Base-by-base conservation (phyloP, 2,113 vertebrate species). In the Ranitomeya variabilis region DNA sequence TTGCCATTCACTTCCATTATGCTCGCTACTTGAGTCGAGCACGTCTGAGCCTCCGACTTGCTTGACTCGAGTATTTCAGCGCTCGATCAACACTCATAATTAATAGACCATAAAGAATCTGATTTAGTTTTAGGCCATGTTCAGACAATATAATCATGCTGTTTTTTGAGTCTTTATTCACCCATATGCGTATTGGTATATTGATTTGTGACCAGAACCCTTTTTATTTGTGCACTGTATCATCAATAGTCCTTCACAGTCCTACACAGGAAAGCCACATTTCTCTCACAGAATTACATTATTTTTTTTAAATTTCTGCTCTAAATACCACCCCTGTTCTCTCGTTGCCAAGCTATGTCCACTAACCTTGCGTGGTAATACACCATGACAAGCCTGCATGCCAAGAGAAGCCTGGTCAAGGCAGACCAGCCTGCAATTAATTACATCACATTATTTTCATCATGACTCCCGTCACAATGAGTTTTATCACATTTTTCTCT, bases 371-470 rank as follows among this genome's bases (percentile, higher is more conserved):
- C 51, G 26, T 80, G 52, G 85, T 86, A 86, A 86, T 86, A n/a
- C 57, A 52, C 85, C 55, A 45, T 86, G 85, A 86, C 85, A 86
- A 37, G 74, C 74, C 74, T 79, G 45, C 74, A 86, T 86, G 85
- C 59, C 59, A 79, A 79, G 59, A 80, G 76, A 87, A 79, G 21
- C 59, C 77, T 59, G 37, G 64, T 87, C 51, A 37, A 79, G 77
- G 86, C 77, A 87, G 86, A 79, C 86, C 86, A 86, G 85, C 62
- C 85, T 79, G 85, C 80, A 80, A 87, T 87, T 80, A 87, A 87
- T 87, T 80, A 87, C 77, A 69, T 69, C 77, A 80, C 77, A 80
- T 87, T 87, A 87, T 87, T 87, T 80, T 71, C 60, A 80, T 87
- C 51, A 52, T 87, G 86, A 77, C 60, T 67, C 45, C 86, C 26